Evolutionary conservation across 2,888 invertebrate species (phyloP), one percentile per base, ranked within the genome.

Genomic region (Apantesis nais): DNA sequence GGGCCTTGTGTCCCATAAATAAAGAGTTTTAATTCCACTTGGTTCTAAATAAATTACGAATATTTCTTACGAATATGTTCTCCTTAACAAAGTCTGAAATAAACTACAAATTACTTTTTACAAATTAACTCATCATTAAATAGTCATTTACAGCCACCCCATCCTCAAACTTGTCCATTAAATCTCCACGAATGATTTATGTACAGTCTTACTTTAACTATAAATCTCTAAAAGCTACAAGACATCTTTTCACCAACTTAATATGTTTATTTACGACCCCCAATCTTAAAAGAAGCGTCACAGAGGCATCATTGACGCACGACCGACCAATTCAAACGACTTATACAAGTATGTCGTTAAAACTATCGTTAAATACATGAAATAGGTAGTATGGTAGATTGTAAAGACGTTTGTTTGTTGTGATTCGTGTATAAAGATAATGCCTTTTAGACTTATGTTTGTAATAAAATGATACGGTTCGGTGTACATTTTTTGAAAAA

Each of bases 241-340:
- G 29, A 58, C 19, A 55, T 39, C 58, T 58, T 22, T 70, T 81
- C 79, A 78, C 69, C 81, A 61, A 67, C 25, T 61, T 67, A 67
- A 62, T 62, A 62, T 41, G 22, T 70, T 69, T 69, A 71, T 81
- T 78, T 74, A 78, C 77, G 79, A 71, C 29, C 66, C 68, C 62
- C 65, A 37, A 80, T 72, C 70, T 68, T 70, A 37, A 52, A 31
- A 52, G 34, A 48, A 62, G 48, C 48, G 52, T 52, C 62, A 48
- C 60, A 67, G 60, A 67, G 39, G 41, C 58, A 60, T n/a, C 61
- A n/a, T 48, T 62, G 22, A 31, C 29, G 29, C 29, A 60, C 66
- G 66, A 25, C 34, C 44, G 61, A 37, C 48, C 19, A 48, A 48
- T 67, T 31, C 41, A 60, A 67, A 62, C 62, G 34, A 29, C 22